Evolutionary conservation across 2,888 invertebrate genomes (phyloP).

Genomic region (Omphaloscelis lunosa): DNA sequence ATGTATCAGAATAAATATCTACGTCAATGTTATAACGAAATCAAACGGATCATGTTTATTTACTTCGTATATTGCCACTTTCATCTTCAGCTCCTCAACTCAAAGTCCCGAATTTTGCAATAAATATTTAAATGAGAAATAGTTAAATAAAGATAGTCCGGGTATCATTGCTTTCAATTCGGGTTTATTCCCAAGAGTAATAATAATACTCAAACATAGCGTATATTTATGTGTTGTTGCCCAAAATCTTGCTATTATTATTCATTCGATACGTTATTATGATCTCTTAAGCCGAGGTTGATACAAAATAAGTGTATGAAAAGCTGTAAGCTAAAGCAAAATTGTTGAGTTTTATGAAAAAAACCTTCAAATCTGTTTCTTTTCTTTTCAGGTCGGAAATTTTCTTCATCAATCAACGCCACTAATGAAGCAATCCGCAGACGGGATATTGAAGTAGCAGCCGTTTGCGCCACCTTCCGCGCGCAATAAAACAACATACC

Average conservation of each 20-base stretch:
- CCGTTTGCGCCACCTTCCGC: constrained; percentile 80
- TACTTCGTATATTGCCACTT: constrained; percentile 35
- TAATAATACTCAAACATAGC: constrained; percentile 24
- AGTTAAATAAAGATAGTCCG: constrained; percentile 38
- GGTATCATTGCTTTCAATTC: constrained; percentile 39
- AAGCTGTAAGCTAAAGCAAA: background rate
- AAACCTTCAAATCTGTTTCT: constrained; percentile 74
- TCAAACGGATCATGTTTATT: constrained; percentile 39
- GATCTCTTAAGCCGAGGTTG: background rate
- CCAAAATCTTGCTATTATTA: constrained; percentile 21
- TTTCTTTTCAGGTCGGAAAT: constrained; percentile 85
- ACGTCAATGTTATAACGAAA: constrained; percentile 34
- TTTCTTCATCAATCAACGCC: constrained; percentile 83
- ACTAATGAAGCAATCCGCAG: constrained; percentile 89
- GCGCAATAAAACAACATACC: constrained; percentile 85
- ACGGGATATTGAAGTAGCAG: constrained; percentile 88
- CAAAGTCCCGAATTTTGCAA: constrained; percentile 26
- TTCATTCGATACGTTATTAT: constrained; percentile 34
- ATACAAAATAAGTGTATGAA: background rate
- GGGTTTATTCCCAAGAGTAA: constrained; percentile 40
- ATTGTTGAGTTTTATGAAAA: constrained; percentile 8
- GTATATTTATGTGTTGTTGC: constrained; percentile 32
- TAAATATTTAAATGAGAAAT: constrained; percentile 59
- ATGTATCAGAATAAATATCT: constrained; percentile 39
- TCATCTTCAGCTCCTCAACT: constrained; percentile 27